Evolutionary conservation across 1,140 invertebrate species (phyloP).

Genomic region (Rhizoglyphus robini): DNA sequence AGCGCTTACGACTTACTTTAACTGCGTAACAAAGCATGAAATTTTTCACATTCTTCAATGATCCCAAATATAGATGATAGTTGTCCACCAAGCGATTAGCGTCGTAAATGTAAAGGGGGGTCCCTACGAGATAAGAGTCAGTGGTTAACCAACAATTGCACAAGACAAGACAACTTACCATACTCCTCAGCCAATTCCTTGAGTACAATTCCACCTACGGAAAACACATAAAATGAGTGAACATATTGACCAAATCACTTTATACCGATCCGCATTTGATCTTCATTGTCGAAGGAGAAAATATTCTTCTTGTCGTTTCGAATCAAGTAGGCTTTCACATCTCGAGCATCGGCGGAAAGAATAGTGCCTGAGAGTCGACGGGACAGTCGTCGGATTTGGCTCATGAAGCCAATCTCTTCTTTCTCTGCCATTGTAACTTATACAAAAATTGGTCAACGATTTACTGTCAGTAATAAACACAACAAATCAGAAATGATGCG

Average conservation of each 20-base stretch:
- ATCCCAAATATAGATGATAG: slow-evolving; percentile 12
- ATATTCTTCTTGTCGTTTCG: slow-evolving; percentile 3
- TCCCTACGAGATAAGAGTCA: background rate
- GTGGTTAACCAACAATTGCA: background rate
- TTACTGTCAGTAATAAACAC: background rate
- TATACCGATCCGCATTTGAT: slow-evolving; percentile 10
- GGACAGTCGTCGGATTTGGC: slow-evolving; percentile 14
- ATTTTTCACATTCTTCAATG: slow-evolving; percentile 14
- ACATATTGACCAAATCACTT: background rate
- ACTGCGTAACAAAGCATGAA: slow-evolving; percentile 18
- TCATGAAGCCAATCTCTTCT: slow-evolving; percentile 12
- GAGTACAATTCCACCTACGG: slow-evolving; percentile 6
- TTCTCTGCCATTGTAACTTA: background rate
- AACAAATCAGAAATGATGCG: background rate
- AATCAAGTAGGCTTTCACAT: background rate
- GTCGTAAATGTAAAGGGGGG: slow-evolving; percentile 19
- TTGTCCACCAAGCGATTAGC: slow-evolving; percentile 16
- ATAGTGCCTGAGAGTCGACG: slow-evolving; percentile 17
- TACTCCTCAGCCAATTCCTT: slow-evolving; percentile 17
- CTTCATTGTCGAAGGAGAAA: slow-evolving; percentile 10
- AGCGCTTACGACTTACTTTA: too few relatives aligned
- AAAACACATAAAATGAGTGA: too few relatives aligned
- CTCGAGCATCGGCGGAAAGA: background rate
- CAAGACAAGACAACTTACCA: background rate
- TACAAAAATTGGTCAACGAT: background rate